phyloP scores from a whole-genome alignment of 2,113 vertebrate species.

The Thermophis baileyi region DNA sequence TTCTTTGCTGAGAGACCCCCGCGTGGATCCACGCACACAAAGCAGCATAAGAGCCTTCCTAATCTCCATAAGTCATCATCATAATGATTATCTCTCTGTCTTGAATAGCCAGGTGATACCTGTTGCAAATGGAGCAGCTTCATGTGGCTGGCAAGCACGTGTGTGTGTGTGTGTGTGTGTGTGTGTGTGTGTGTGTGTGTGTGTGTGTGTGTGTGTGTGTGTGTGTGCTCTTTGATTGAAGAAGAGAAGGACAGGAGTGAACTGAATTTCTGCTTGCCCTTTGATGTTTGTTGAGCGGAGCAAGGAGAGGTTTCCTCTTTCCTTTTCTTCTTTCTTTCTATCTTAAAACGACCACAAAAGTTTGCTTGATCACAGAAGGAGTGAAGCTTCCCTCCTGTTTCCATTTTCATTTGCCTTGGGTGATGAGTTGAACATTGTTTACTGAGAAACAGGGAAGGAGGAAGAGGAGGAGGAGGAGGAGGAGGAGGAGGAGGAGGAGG shows the following conservation, averaged over 20 bases:
- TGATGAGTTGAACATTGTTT: neutral
- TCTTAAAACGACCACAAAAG: neutral
- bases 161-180: too few species aligned
- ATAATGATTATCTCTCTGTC: neutral
- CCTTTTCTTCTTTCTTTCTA: neutral
- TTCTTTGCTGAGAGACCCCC: neutral
- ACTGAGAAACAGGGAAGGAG: neutral
- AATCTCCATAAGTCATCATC: neutral
- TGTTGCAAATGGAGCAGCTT: neutral
- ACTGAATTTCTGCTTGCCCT: neutral
- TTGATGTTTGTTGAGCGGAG: neutral
- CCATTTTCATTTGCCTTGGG: neutral
- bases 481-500: too few species aligned
- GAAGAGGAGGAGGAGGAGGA: rapidly evolving
- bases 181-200: too few species aligned
- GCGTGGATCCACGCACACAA: neutral
- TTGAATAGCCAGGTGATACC: neutral
- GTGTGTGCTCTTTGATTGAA: neutral
- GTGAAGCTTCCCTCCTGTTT: neutral
- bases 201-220: too few species aligned
- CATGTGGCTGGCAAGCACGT: neutral
- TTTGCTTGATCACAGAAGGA: neutral
- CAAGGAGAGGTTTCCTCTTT: neutral
- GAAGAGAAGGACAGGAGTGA: neutral
- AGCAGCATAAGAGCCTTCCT: neutral